phyloP scores from a whole-genome alignment of 2,888 invertebrate species.

The Nowickia ferox region DNA sequence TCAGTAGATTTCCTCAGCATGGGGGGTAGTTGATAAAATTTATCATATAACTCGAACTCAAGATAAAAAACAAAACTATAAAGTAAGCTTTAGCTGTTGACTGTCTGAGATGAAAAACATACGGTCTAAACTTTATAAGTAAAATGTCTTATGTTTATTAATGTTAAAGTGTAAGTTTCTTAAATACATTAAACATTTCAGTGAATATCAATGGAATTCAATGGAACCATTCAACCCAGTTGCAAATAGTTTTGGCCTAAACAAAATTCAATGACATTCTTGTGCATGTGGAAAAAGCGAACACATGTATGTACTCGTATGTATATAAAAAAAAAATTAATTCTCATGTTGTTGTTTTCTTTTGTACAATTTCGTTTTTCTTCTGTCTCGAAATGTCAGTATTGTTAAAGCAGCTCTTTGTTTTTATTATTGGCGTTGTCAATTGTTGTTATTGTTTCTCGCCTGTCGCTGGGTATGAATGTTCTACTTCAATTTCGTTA shows the following conservation, averaged over 20 bases:
- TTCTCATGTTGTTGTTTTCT: neutral
- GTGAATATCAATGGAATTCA: neutral
- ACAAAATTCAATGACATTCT: conserved; percentile 32
- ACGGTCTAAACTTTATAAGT: no score
- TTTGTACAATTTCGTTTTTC: conserved; percentile 6
- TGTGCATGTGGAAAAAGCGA: conserved; percentile 26
- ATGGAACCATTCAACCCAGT: neutral
- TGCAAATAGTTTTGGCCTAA: neutral
- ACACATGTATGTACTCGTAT: neutral
- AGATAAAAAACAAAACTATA: no score
- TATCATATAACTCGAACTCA: no score
- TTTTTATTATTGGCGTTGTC: conserved; percentile 22
- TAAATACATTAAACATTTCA: no score
- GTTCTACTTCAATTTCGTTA: conserved; percentile 39
- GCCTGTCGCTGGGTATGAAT: neutral
- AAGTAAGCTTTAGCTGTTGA: no score
- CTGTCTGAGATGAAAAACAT: no score
- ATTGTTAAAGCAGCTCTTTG: conserved; percentile 38
- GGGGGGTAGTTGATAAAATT: no score
- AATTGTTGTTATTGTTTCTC: conserved; percentile 19
- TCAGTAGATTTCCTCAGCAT: no score
- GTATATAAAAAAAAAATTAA: neutral
- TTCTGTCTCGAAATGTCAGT: conserved; percentile 47
- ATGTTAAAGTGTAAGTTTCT: no score
- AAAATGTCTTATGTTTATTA: no score